Conservation (phyloP, 2,888 invertebrate species). For the Chymomyza fuscimana region DNA sequence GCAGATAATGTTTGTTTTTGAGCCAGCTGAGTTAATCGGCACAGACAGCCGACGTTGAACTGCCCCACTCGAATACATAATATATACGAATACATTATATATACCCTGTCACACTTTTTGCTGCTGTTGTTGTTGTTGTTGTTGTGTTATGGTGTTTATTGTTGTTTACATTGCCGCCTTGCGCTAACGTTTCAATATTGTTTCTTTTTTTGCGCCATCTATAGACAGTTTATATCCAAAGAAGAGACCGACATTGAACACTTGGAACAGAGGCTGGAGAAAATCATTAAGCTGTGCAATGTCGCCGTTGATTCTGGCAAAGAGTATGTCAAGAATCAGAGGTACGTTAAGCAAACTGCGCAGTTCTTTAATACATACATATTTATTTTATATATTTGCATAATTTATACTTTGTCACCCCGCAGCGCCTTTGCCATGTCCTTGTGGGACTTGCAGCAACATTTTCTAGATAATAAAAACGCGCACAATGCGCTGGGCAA, state of each 20-base stretch:
- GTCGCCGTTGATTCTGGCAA: conserved; percentile 95
- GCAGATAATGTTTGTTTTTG: conserved; percentile 40
- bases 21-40: conserved; percentile 42
- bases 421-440: conserved; percentile 90
- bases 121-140: conserved; percentile 39
- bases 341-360: conserved; percentile 82
- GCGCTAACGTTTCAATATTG: conserved; percentile 36
- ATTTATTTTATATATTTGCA: conserved; percentile 7
- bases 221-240: conserved; percentile 90
- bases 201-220: conserved; percentile 22
- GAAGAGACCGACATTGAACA: conserved; percentile 93
- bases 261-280: conserved; percentile 93
- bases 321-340: conserved; percentile 94
- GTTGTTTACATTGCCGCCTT: conserved; percentile 43
- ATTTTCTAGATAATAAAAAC: conserved; percentile 91
- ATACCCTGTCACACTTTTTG: conserved; percentile 11
- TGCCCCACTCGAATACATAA: conserved; percentile 5
- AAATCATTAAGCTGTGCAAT: conserved; percentile 94
- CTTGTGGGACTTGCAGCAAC: conserved; percentile 92
- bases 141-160: conserved; percentile 16
- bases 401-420: conserved; percentile 43
- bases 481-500: conserved; percentile 90
- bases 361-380: conserved; percentile 1
- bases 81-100: too few relatives aligned
- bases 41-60: conserved; percentile 23